Evolutionary conservation across 2,888 invertebrate genomes (phyloP).

Genomic region (Chalcosyrphus nemorum): DNA sequence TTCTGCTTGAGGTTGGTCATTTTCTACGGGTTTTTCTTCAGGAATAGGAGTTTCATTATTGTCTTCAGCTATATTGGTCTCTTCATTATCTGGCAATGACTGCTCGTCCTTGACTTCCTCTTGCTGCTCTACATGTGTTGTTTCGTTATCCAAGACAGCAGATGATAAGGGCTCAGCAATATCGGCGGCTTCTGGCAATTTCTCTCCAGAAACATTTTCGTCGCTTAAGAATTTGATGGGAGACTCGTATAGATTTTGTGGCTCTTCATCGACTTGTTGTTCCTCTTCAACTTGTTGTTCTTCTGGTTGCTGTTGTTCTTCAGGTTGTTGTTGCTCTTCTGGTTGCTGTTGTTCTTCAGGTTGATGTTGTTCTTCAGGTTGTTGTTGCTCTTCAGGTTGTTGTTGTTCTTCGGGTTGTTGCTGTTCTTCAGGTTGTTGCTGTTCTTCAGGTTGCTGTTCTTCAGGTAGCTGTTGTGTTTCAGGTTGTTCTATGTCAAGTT

Average conservation of each 20-base stretch:
- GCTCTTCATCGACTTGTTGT: not conserved
- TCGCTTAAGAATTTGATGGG: not conserved
- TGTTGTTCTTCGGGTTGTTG: not conserved
- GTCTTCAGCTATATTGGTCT: not conserved
- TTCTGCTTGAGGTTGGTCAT: not conserved
- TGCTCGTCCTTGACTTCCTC: not conserved
- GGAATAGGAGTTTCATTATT: not conserved
- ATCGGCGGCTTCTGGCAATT: not conserved
- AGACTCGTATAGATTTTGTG: not conserved
- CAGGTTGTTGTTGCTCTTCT: not conserved
- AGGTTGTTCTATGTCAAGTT: not conserved
- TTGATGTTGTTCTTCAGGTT: not conserved
- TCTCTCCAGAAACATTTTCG: not conserved
- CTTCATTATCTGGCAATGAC: not conserved
- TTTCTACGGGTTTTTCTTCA: not conserved
- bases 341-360: not conserved
- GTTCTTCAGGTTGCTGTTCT: not conserved
- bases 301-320: not conserved
- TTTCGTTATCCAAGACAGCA: not conserved
- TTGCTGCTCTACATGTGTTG: not conserved
- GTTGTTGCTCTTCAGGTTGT: not conserved
- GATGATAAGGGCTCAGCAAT: not conserved
- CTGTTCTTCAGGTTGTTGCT: not conserved
- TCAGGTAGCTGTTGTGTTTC: not conserved
- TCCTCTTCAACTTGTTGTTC: constrained; percentile 20